Conservation (phyloP, 1,140 invertebrate genomes). For the Apis laboriosa region DNA sequence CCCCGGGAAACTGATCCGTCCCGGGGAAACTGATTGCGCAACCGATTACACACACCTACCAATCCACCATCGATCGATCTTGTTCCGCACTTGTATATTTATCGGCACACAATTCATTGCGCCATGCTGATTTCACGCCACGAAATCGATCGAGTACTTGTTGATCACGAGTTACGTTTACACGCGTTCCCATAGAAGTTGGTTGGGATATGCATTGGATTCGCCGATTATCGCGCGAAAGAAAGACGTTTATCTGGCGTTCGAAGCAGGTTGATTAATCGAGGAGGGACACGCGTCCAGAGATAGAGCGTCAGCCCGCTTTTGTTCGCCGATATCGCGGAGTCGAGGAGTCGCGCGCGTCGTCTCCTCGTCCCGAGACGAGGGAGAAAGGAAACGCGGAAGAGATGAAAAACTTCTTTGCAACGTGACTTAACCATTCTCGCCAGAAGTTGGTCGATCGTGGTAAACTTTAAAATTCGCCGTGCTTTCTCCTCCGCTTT, state of each 20-base stretch:
- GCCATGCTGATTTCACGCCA: not conserved
- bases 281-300: too few species aligned
- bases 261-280: too few species aligned
- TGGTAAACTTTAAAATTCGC: not conserved
- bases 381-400: constrained; percentile 12
- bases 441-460: not conserved
- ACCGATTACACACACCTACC: not conserved
- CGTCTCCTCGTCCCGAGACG: not conserved
- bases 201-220: too few species aligned
- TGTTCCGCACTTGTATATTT: not conserved
- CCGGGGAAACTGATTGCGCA: not conserved
- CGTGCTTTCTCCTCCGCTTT: constrained; percentile 5
- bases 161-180: too few species aligned
- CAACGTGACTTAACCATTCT: not conserved
- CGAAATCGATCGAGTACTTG: too few species aligned
- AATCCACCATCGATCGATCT: not conserved
- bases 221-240: too few species aligned
- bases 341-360: not conserved
- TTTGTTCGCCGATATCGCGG: not conserved
- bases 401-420: not conserved
- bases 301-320: not conserved
- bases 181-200: too few species aligned
- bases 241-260: too few species aligned
- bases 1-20: not conserved
- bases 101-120: not conserved